Base-by-base conservation (phyloP, 2,888 invertebrate genomes). In the Agonopterix alstromeriana region DNA sequence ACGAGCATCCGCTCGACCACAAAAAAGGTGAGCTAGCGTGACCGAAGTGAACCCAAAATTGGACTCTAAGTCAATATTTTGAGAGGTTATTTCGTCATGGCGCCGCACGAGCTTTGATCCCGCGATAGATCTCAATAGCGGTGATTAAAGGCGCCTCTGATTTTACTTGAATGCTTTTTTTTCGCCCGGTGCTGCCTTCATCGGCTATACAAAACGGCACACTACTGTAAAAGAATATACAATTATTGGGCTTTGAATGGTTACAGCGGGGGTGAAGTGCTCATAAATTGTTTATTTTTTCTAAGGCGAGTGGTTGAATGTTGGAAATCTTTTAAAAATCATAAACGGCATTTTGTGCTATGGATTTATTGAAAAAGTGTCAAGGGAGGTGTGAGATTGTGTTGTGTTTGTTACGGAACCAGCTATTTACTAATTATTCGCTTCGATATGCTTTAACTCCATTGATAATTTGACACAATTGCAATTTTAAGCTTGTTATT, bases 171-270 rank as follows among this genome's bases (percentile, higher is more conserved):
- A 87, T 87, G 73, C 77, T 74, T 87, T 85, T 86, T 77, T 67
- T 58, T 69, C 61, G 62, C 55, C 57, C 27, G 58, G 50, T 61
- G 66, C 63, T 75, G 74, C 79, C 83, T 82, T 83, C 84, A 77
- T 82, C 82, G 85, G 76, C 74, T 80, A 82, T 79, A 82, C 78
- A 80, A 81, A 81, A 84, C 80, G 81, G 82, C 83, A 85, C 80
- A 88, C 88, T 87, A 88, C 88, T 82, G 87, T 87, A 86, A 87
- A 87, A 88, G 88, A 87, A 87, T 88, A 85, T 87, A 88, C 88
- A 88, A 88, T 88, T 87, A 88, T 86, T 82, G 80, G 70, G 81
- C 77, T 85, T 86, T 87, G 88, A 87, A 87, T 83, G 79, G 82
- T 77, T 87, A 80, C 88, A 84, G 87, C 86, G 88, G 85, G 88